Evolutionary conservation across 2,797 vertebrate species (phyloP).

Genomic region (Falco naumanni): DNA sequence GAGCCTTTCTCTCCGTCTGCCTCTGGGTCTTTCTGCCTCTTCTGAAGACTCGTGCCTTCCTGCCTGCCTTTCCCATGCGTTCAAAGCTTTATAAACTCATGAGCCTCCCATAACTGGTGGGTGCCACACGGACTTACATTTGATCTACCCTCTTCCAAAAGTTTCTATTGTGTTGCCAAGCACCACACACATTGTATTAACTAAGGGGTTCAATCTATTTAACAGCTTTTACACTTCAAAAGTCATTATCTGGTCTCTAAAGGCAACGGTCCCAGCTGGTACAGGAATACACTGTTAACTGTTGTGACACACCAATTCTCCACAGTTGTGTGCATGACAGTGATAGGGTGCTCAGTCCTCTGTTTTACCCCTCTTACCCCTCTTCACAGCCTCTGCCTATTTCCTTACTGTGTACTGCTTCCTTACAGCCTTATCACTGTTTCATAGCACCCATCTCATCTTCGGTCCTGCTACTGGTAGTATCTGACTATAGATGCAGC

Average conservation of each 20-base stretch:
- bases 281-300: neutral
- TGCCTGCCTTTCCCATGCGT: neutral
- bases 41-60: neutral
- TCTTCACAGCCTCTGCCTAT: neutral
- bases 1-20: neutral
- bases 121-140: neutral
- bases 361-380: neutral
- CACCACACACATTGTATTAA: neutral
- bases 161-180: neutral
- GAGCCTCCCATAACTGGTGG: neutral
- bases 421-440: neutral
- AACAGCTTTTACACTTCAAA: neutral
- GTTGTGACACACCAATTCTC: too few species aligned
- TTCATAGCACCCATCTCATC: neutral
- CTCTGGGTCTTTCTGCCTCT: neutral
- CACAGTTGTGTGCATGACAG: fast-evolving
- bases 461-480: fast-evolving
- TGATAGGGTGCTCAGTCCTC: neutral
- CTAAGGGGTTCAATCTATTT: neutral
- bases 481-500: too few species aligned
- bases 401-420: neutral
- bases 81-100: neutral
- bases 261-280: neutral
- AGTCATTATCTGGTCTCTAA: neutral
- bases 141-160: neutral